A percentile compares a stretch with the other conserved stretches of the same genome.
phyloP scores from a whole-genome alignment of 2,888 invertebrate species.

The Dicranocentrus wangi region DNA sequence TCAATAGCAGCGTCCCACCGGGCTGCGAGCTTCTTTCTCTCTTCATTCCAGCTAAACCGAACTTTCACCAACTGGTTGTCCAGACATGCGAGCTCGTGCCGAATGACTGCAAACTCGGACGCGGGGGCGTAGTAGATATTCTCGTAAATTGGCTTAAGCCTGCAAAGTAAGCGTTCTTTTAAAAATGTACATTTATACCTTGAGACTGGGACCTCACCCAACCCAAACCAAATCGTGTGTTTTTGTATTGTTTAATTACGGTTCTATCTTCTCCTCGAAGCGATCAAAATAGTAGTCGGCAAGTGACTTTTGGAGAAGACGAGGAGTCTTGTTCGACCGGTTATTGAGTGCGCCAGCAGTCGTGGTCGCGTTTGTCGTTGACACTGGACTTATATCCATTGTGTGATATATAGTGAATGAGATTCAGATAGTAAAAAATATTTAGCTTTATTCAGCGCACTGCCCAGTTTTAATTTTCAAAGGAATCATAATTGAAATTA shows the following conservation, averaged over 20 bases:
- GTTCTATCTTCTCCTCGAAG: conserved; percentile 53
- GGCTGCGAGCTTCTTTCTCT: conserved; percentile 49
- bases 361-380: background rate
- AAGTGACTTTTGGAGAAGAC: conserved; percentile 57
- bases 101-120: conserved; percentile 64
- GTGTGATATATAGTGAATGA: no score
- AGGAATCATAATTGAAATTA: no score
- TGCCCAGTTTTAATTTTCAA: no score
- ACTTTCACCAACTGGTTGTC: conserved; percentile 68
- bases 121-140: conserved; percentile 59
- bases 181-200: background rate
- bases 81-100: conserved; percentile 66
- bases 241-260: conserved; percentile 38
- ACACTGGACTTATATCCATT: background rate
- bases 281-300: conserved; percentile 68
- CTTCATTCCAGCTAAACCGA: conserved; percentile 53
- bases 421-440: no score
- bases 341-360: background rate
- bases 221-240: no score
- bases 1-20: conserved; percentile 66
- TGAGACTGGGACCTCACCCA: background rate
- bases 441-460: no score
- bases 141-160: conserved; percentile 27
- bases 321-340: conserved; percentile 27
- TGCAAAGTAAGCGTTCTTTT: conserved; percentile 35